phyloP scores from a whole-genome alignment of 2,888 invertebrate species.

The Agapostemon virescens region DNA sequence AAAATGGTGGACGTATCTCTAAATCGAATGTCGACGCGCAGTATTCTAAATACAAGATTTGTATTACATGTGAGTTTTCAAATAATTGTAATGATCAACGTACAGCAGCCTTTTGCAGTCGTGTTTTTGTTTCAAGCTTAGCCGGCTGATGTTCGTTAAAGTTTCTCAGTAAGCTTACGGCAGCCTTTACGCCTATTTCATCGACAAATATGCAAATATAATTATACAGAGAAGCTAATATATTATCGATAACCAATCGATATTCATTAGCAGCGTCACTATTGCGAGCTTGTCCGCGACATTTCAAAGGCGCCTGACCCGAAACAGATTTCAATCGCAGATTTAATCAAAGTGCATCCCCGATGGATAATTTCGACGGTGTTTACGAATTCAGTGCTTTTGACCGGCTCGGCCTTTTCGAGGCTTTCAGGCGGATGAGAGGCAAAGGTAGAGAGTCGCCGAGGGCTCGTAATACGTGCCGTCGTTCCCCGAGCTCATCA shows the following conservation, averaged over 20 bases:
- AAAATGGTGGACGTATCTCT: not conserved
- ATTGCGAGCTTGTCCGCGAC: not conserved
- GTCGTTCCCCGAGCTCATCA: constrained; percentile 73
- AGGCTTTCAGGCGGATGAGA: constrained; percentile 64
- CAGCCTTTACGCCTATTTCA: not conserved
- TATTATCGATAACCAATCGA: not conserved
- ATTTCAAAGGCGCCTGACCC: not conserved
- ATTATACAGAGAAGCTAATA: not conserved
- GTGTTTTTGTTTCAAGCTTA: not conserved
- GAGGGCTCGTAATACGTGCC: constrained; percentile 63
- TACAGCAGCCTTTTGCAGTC: not conserved
- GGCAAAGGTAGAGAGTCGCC: constrained; percentile 61
- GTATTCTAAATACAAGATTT: not conserved
- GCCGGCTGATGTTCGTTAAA: not conserved
- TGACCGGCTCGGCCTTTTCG: constrained; percentile 41
- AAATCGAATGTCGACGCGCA: not conserved
- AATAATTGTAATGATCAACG: not conserved
- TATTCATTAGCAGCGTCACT: not conserved
- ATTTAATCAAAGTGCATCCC: constrained; percentile 56
- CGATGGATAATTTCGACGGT: constrained; percentile 49
- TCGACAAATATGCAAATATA: not conserved
- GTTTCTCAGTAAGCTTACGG: not conserved
- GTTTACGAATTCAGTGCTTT: constrained; percentile 52
- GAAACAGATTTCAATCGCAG: constrained; percentile 47
- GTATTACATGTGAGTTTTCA: not conserved